Conservation (phyloP, 2,797 vertebrate genomes). For the Huso huso region DNA sequence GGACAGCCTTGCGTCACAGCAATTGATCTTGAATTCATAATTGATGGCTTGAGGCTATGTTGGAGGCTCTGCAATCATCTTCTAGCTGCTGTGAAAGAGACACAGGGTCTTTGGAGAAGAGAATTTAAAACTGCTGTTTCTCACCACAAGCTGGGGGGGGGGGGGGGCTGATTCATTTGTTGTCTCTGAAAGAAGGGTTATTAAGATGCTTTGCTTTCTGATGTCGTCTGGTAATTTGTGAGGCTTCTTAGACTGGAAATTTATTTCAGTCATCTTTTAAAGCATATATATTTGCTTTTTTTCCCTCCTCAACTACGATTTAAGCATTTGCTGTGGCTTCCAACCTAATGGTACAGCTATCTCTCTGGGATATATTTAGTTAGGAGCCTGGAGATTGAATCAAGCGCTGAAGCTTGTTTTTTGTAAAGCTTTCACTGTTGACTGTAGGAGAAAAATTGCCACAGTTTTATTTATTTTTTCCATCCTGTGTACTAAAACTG, state of each 20-base stretch:
- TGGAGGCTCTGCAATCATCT: conserved; percentile 11
- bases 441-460: conserved; percentile 4
- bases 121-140: conserved; percentile 12
- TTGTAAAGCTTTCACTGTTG: conserved; percentile 1
- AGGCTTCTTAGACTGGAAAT: conserved; percentile 30
- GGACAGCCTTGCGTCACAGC: conserved; percentile 25
- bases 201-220: conserved; percentile 41
- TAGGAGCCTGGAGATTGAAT: conserved; percentile 16
- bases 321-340: conserved; percentile 22
- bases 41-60: conserved; percentile 15
- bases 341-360: conserved; percentile 33
- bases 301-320: conserved; percentile 14
- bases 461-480: background rate
- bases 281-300: conserved; percentile 11
- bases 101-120: conserved; percentile 32
- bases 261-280: conserved; percentile 24
- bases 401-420: conserved; percentile 39
- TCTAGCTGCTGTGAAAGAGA: conserved; percentile 21
- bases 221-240: conserved; percentile 51
- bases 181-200: conserved; percentile 13
- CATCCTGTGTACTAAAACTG: background rate
- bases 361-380: conserved; percentile 29
- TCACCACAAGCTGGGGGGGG: background rate
- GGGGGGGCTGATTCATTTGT: conserved; percentile 54
- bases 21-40: conserved; percentile 28